These are phyloP conservation scores for Pedionomus torquatus DNA, from an alignment of 2,113 vertebrate species.

Conservation along the genomic window DNA sequence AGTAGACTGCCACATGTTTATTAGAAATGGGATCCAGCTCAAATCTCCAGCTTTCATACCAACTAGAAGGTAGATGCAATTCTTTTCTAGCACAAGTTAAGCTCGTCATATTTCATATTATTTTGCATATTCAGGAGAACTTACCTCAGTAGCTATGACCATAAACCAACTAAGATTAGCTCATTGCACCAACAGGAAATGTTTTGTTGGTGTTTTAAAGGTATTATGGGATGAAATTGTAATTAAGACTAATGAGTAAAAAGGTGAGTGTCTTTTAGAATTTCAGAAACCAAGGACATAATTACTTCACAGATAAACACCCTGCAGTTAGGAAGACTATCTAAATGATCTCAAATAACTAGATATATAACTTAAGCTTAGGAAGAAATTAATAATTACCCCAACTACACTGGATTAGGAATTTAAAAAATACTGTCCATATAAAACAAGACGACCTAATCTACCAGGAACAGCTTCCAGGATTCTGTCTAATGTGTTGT, in stretches of 20 bases:
- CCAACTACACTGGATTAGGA: not conserved
- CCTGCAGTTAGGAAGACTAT: not conserved
- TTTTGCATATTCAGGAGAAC: not conserved
- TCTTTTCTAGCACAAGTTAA: not conserved
- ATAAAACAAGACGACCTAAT: constrained; percentile 18
- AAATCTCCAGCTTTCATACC: not conserved
- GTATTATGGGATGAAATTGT: not conserved
- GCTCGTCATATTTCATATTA: not conserved
- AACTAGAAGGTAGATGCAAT: not conserved
- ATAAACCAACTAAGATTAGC: not conserved
- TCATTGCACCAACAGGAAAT: not conserved
- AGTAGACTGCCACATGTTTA: rapidly evolving
- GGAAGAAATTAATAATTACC: not conserved
- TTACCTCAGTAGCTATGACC: not conserved
- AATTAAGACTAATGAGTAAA: not conserved
- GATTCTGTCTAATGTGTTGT: constrained; percentile 23
- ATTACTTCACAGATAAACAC: not conserved
- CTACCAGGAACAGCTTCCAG: not conserved
- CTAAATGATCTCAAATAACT: constrained; percentile 4
- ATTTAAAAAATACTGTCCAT: not conserved
- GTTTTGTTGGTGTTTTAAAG: not conserved
- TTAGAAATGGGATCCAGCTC: not conserved
- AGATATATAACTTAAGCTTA: not conserved
- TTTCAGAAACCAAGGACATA: not conserved
- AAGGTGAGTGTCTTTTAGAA: not conserved